A percentile compares a stretch with the other conserved stretches of the same genome.
Evolutionary conservation across 2,888 invertebrate species (phyloP).

Genomic region (Arenicola marina): DNA sequence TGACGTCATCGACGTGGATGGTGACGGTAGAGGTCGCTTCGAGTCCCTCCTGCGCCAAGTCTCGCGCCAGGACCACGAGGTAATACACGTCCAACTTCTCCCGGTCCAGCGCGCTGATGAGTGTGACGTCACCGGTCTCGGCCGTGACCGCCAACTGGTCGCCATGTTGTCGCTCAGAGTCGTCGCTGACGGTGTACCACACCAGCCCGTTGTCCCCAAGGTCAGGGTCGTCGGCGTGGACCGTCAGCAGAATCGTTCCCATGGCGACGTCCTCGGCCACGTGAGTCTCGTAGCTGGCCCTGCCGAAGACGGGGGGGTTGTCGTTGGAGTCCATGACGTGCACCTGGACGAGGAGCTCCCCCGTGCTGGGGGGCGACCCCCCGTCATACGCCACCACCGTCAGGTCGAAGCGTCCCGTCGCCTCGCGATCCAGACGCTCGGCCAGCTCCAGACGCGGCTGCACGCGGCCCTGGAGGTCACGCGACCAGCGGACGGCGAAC

Average conservation of each 20-base stretch:
- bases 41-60: slow-evolving; percentile 23
- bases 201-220: slow-evolving; percentile 32
- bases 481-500: slow-evolving; percentile 17
- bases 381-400: slow-evolving; percentile 30
- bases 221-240: slow-evolving; percentile 34
- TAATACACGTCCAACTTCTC: slow-evolving; percentile 26
- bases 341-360: slow-evolving; percentile 20
- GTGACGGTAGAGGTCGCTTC: slow-evolving; percentile 22
- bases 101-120: slow-evolving; percentile 25
- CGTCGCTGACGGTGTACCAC: slow-evolving; percentile 24
- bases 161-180: slow-evolving; percentile 12
- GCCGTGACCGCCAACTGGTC: slow-evolving; percentile 23
- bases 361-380: slow-evolving; percentile 28
- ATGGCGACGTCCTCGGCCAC: slow-evolving; percentile 26
- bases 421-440: slow-evolving; percentile 31
- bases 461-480: neutral
- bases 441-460: slow-evolving; percentile 24
- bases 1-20: slow-evolving; percentile 28
- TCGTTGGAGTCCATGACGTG: slow-evolving; percentile 33
- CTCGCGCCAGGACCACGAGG: slow-evolving; percentile 27
- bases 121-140: slow-evolving; percentile 24
- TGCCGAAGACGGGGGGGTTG: slow-evolving; percentile 29
- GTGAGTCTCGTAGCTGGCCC: slow-evolving; percentile 17
- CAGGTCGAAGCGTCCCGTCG: slow-evolving; percentile 20
- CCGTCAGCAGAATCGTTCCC: slow-evolving; percentile 16